Percentiles rank a stretch among this genome's conserved stretches.
Evolutionary conservation across 2,797 vertebrate genomes (phyloP).

Genomic region (Epinephelus awoara): DNA sequence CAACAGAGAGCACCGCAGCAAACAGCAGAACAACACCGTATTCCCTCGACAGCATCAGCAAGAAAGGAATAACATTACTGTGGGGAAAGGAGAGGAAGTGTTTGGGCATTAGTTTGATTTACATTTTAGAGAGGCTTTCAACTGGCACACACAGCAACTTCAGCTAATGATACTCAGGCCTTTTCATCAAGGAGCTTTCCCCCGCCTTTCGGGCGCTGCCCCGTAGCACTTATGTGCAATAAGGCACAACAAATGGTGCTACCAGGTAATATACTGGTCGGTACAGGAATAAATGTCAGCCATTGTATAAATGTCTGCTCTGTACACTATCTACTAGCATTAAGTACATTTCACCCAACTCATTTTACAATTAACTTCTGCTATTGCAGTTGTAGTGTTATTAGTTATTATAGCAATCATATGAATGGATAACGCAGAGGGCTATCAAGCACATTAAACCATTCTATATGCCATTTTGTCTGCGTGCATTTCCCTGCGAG

Average conservation of each 20-base stretch:
- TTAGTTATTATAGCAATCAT: constrained; percentile 40
- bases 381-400: constrained; percentile 29
- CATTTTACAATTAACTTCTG: constrained; percentile 60
- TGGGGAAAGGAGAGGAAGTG: constrained; percentile 55
- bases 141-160: constrained; percentile 65
- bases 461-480: constrained; percentile 14
- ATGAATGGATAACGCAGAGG: constrained; percentile 26
- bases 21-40: constrained; percentile 47
- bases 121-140: constrained; percentile 75
- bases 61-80: constrained; percentile 57
- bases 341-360: constrained; percentile 55
- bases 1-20: constrained; percentile 41
- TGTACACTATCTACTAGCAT: constrained; percentile 43
- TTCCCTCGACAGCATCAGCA: constrained; percentile 63
- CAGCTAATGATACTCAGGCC: constrained; percentile 70
- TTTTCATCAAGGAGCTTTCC: constrained; percentile 73
- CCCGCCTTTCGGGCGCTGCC: constrained; percentile 55
- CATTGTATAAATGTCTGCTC: constrained; percentile 48
- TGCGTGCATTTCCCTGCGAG: constrained; percentile 16
- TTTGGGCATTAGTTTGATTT: constrained; percentile 76
- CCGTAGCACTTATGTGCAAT: constrained; percentile 63
- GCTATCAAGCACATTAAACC: constrained; percentile 27
- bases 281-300: constrained; percentile 49
- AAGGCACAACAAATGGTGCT: constrained; percentile 69
- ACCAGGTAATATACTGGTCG: constrained; percentile 55